These are phyloP conservation scores for Himalopsyche tibetana DNA, from an alignment of 2,888 invertebrate species.

Conservation along the genomic window DNA sequence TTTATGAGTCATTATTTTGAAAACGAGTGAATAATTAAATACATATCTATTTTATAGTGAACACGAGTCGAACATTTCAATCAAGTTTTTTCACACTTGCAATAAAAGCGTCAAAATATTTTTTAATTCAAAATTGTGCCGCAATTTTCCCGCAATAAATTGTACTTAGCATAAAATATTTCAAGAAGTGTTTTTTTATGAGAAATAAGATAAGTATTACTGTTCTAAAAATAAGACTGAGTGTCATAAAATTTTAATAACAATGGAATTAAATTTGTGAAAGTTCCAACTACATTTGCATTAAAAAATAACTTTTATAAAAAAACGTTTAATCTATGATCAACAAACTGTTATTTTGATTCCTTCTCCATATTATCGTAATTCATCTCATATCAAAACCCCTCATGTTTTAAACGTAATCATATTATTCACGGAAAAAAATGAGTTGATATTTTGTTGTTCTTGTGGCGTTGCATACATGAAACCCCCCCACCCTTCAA, in stretches of 20 bases:
- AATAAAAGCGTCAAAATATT: not conserved
- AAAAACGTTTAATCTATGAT: no score
- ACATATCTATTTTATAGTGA: not conserved
- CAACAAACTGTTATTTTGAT: no score
- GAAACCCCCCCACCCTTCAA: no score
- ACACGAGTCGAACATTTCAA: constrained; percentile 15
- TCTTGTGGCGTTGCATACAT: no score
- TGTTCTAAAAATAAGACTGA: not conserved
- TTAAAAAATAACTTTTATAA: no score
- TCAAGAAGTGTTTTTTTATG: not conserved
- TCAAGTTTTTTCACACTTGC: constrained; percentile 4
- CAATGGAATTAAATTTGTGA: not conserved
- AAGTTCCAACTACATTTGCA: not conserved
- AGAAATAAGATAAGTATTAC: not conserved
- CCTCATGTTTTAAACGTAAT: no score
- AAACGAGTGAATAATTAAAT: not conserved
- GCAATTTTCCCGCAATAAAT: not conserved
- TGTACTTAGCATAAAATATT: not conserved
- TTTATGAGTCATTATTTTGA: constrained; percentile 16
- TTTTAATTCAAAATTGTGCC: not conserved
- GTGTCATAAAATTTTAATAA: not conserved
- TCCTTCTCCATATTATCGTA: no score
- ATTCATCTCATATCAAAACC: no score
- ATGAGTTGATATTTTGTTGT: no score
- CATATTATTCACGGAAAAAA: no score